Percentiles rank a stretch among this genome's conserved stretches.
phyloP scores from a whole-genome alignment of 2,888 invertebrate genomes.

The Hypomecis atomaria region DNA sequence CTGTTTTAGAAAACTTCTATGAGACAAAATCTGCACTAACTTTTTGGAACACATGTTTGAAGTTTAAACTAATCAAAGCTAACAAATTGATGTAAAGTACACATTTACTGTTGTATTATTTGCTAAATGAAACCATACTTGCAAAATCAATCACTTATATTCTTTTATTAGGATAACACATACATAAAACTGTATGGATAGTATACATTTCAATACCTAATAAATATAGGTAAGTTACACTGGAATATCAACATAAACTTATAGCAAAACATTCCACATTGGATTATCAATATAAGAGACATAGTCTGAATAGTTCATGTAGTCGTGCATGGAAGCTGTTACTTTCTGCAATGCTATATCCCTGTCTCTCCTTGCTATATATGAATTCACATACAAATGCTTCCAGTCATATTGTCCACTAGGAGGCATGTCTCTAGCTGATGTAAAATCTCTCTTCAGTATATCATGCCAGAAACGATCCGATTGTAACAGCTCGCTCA shows the following conservation, averaged over 20 bases:
- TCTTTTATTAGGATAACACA: conserved; percentile 1
- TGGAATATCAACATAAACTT: conserved; percentile 15
- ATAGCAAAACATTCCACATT: conserved; percentile 64
- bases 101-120: not conserved
- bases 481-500: conserved; percentile 59
- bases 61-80: too few relatives aligned
- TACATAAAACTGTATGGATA: not conserved
- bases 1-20: too few relatives aligned
- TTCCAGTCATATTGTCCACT: conserved; percentile 59
- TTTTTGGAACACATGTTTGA: too few relatives aligned
- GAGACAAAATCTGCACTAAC: too few relatives aligned
- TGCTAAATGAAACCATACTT: not conserved
- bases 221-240: not conserved
- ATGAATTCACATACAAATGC: conserved; percentile 57
- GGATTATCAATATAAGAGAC: conserved; percentile 71
- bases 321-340: conserved; percentile 64
- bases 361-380: conserved; percentile 49
- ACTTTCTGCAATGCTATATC: conserved; percentile 39
- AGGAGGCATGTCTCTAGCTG: conserved; percentile 34
- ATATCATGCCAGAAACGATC: conserved; percentile 70
- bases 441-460: conserved; percentile 63
- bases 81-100: not conserved
- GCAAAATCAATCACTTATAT: not conserved
- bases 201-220: conserved; percentile 2
- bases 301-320: conserved; percentile 69